Evolutionary conservation across 2,888 invertebrate species (phyloP), one percentile per base, ranked within the genome.

Genomic region (Physocephala rufipes): DNA sequence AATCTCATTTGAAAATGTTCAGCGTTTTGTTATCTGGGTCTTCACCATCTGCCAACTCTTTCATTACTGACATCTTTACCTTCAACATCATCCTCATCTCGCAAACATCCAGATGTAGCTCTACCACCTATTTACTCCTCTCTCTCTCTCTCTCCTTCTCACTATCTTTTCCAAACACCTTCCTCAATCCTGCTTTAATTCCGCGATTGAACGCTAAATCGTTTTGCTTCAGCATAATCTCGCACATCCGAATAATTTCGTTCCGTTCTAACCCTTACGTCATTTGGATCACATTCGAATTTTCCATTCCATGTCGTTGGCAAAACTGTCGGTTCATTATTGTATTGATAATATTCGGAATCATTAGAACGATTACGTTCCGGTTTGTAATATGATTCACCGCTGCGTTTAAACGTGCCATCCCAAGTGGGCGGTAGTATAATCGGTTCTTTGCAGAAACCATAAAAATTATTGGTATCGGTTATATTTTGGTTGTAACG

Each of bases 361-460:
- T 82, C 84, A 74, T 85, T 78, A 58, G 86, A 86, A 47, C 81
- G 83, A 80, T 86, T 86, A 53, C 85, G 82, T 63, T 84, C 82
- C 16, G 75, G 81, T 61, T 82, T 80, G 0, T 81, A 73, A 58
- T 79, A 78, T 0, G 82, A 78, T 70, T 84, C 85, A 55, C 79
- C 81, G 71, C 82, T 78, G 70, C 81, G 81, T 12, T 81, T 80
- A 71, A 86, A 86, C 12, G 84, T 85, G 7, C 86, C 86, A 74
- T 84, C 84, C 86, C 86, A 86, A 28, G 75, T 76, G 30, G 84
- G 76, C 58, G 86, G 85, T 75, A 86, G 73, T 26, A 84, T 76
- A 69, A 77, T 82, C 45, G 86, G 84, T 45, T 85, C 85, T 59
- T 77, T 81, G 58, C 68, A 79, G 71, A 74, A 83, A 15, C 85